These are phyloP conservation scores for Cossypha caffra DNA, from an alignment of 2,797 vertebrate species.

Conservation along the genomic window DNA sequence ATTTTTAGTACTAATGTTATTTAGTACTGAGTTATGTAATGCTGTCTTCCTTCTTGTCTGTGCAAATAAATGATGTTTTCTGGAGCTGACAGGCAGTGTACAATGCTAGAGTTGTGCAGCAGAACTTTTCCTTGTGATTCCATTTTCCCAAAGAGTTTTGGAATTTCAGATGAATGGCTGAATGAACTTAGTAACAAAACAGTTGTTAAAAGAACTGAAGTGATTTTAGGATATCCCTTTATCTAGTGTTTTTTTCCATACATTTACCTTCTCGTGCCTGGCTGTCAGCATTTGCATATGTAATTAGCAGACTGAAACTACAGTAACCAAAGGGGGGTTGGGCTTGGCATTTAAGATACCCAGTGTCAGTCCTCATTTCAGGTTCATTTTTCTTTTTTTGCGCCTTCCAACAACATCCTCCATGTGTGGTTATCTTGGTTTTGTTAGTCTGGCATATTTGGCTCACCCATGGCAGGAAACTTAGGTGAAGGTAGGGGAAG, in stretches of 20 bases:
- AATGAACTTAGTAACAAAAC: background rate
- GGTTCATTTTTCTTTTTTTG: slow-evolving; percentile 55
- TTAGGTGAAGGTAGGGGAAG: background rate
- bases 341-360: background rate
- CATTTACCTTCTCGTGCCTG: background rate
- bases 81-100: background rate
- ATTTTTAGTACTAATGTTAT: background rate
- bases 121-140: background rate
- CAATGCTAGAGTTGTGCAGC: background rate
- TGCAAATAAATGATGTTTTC: background rate
- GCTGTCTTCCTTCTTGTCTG: background rate
- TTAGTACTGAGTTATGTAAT: background rate
- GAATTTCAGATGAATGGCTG: background rate
- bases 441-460: slow-evolving; percentile 35
- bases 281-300: background rate
- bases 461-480: background rate
- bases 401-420: slow-evolving; percentile 50
- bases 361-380: slow-evolving; percentile 5
- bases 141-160: background rate
- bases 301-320: background rate
- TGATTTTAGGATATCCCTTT: background rate
- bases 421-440: slow-evolving; percentile 38
- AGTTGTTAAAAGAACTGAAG: background rate
- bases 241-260: background rate
- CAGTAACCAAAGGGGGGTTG: background rate